Evolutionary conservation across 92 coral and sea anemone genomes (phyloP).

Genomic region (Palythoa caribaeorum): DNA sequence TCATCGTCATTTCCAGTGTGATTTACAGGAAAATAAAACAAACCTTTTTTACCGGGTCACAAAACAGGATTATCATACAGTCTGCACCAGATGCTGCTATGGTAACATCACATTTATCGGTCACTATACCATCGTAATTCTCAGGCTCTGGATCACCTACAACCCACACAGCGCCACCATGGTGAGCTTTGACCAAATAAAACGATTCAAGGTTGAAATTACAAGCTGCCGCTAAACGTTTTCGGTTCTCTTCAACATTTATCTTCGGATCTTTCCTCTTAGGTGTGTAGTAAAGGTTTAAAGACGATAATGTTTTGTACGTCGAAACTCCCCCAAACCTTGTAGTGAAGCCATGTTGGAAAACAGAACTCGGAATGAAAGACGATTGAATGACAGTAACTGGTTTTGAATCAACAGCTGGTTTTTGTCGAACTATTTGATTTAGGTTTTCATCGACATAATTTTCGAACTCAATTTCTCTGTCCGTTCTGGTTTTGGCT

Average conservation of each 20-base stretch:
- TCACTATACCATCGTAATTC: slow-evolving; percentile 84
- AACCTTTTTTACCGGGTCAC: slow-evolving; percentile 91
- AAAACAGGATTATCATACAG: slow-evolving; percentile 76
- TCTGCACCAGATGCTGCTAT: slow-evolving; percentile 91
- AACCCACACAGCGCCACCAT: slow-evolving; percentile 87
- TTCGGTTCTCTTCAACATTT: slow-evolving; percentile 80
- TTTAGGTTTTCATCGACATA: slow-evolving; percentile 69
- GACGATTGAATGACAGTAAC: slow-evolving; percentile 70
- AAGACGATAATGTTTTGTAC: slow-evolving; percentile 72
- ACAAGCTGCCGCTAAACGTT: slow-evolving; percentile 73
- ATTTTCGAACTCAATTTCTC: slow-evolving; percentile 67
- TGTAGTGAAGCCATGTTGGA: slow-evolving; percentile 86
- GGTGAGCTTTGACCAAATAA: slow-evolving; percentile 73
- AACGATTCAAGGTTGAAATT: slow-evolving; percentile 67
- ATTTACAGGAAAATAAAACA: neutral
- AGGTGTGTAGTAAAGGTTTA: slow-evolving; percentile 79
- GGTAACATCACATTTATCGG: slow-evolving; percentile 67
- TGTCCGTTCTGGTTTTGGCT: slow-evolving; percentile 50
- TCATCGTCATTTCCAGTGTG: neutral
- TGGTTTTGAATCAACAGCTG: slow-evolving; percentile 68
- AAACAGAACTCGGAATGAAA: slow-evolving; percentile 50
- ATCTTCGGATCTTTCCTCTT: slow-evolving; percentile 78
- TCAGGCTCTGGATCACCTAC: slow-evolving; percentile 84
- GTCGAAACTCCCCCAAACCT: slow-evolving; percentile 92
- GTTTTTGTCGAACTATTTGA: slow-evolving; percentile 54